These are phyloP conservation scores for Tamandua tetradactyla DNA, from an alignment of 2,797 vertebrate genomes.

Conservation along the genomic window DNA sequence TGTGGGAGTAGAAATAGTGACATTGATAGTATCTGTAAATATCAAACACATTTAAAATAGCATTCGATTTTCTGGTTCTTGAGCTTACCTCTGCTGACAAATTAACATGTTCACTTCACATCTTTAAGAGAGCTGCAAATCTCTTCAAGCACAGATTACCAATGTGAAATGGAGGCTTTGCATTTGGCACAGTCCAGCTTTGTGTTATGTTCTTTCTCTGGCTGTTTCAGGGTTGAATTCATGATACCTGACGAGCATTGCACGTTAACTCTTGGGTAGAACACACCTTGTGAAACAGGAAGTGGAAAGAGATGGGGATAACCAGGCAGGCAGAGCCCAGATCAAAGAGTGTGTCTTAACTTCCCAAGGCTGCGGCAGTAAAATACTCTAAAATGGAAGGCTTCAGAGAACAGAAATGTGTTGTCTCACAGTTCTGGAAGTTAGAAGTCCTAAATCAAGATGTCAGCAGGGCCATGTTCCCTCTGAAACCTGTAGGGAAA, in stretches of 20 bases:
- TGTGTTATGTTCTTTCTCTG: not conserved
- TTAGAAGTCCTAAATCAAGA: too few species aligned
- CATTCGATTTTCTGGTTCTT: not conserved
- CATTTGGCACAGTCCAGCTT: rapidly evolving
- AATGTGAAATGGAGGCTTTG: not conserved
- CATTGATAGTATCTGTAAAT: not conserved
- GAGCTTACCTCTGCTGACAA: not conserved
- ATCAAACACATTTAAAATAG: not conserved
- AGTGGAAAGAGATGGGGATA: not conserved
- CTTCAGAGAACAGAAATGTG: too few species aligned
- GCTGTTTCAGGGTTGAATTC: not conserved
- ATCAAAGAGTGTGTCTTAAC: not conserved
- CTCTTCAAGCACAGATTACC: not conserved
- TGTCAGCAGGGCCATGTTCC: too few species aligned
- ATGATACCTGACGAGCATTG: too few species aligned
- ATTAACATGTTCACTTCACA: too few species aligned
- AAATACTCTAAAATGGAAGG: too few species aligned
- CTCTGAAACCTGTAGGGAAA: too few species aligned
- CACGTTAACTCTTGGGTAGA: too few species aligned
- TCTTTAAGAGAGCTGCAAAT: not conserved
- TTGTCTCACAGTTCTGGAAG: too few species aligned
- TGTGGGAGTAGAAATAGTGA: not conserved
- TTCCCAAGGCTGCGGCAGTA: too few species aligned
- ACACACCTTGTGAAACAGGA: rapidly evolving
- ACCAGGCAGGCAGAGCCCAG: not conserved